Evolutionary conservation across 2,113 vertebrate species (phyloP).

Genomic region (Piprites chloris): DNA sequence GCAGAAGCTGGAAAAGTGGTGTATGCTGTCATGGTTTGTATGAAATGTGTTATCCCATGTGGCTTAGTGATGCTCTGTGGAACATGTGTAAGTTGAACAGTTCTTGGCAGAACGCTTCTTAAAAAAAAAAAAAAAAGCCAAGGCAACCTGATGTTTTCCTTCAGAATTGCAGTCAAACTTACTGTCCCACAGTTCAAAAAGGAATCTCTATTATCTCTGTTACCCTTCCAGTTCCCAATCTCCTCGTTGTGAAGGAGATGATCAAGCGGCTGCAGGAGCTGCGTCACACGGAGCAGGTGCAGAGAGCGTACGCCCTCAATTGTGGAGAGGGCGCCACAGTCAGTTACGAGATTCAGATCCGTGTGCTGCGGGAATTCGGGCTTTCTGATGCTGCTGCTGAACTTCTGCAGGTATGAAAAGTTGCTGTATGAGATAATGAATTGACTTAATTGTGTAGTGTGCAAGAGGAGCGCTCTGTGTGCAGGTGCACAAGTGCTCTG

Average conservation of each 20-base stretch:
- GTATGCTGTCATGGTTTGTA: not conserved
- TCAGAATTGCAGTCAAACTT: not conserved
- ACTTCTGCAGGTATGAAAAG: constrained; percentile 85
- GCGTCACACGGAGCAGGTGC: constrained; percentile 92
- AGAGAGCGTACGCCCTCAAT: constrained; percentile 92
- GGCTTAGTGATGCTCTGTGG: not conserved
- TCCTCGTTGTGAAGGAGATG: constrained; percentile 90
- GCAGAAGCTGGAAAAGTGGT: not conserved
- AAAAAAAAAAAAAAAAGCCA: not conserved
- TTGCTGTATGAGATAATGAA: not conserved
- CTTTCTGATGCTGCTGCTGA: constrained; percentile 93
- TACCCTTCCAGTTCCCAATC: constrained; percentile 81
- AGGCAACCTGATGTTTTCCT: not conserved
- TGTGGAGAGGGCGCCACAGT: constrained; percentile 95
- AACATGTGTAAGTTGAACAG: not conserved
- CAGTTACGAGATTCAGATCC: constrained; percentile 96
- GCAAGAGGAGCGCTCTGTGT: not conserved
- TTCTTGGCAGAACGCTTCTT: not conserved
- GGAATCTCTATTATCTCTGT: not conserved
- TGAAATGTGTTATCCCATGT: not conserved
- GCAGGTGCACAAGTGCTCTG: not conserved
- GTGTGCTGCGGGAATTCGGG: constrained; percentile 92
- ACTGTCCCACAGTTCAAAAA: not conserved
- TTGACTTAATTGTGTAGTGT: not conserved
- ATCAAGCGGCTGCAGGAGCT: constrained; percentile 91